A percentile compares a stretch with the other conserved stretches of the same genome.
phyloP scores from a whole-genome alignment of 2,113 vertebrate species.

The Bubo blakistoni region DNA sequence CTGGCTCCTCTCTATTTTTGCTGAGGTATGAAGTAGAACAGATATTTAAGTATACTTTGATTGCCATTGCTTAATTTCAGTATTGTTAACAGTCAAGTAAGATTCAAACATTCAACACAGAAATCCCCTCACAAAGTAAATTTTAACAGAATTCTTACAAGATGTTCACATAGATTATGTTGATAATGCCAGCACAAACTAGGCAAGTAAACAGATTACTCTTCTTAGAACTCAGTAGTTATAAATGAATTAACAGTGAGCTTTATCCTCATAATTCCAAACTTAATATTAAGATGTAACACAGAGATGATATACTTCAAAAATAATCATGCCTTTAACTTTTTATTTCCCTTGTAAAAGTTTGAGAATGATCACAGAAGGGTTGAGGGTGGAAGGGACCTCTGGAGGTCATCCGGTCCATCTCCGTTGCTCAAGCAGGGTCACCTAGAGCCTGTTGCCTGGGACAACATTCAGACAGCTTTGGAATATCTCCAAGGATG shows the following conservation, averaged over 20 bases:
- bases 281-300: neutral
- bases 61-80: neutral
- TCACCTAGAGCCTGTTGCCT: neutral
- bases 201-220: neutral
- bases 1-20: neutral
- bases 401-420: neutral
- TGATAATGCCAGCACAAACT: neutral
- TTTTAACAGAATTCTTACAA: neutral
- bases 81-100: neutral
- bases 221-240: neutral
- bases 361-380: neutral
- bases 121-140: neutral
- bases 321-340: neutral
- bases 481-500: neutral
- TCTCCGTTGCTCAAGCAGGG: neutral
- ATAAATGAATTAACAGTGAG: neutral
- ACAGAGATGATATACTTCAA: neutral
- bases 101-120: neutral
- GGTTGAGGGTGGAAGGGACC: neutral
- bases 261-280: neutral
- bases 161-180: neutral
- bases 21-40: neutral
- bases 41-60: neutral
- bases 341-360: neutral
- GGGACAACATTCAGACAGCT: fast-evolving